Conservation (phyloP, 1,140 invertebrate species). For the Drosophila setifemur region DNA sequence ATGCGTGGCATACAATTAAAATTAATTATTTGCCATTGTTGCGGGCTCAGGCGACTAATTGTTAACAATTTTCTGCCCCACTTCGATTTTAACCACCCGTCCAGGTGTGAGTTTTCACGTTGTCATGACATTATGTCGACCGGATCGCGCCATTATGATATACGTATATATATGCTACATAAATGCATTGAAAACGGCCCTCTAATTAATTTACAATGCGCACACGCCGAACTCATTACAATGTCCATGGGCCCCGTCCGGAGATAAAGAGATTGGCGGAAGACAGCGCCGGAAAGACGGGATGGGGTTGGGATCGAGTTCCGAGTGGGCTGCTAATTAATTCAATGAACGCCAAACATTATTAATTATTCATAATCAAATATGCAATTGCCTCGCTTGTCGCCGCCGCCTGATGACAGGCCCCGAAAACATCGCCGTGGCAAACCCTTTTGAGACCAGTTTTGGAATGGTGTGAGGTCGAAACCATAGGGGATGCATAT, state of each 20-base stretch:
- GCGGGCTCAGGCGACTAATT: slow-evolving; percentile 63
- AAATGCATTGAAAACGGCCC: slow-evolving; percentile 50
- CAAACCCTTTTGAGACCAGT: not conserved
- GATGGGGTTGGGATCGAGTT: not conserved
- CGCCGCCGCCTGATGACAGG: slow-evolving; percentile 54
- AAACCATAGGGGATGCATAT: slow-evolving; percentile 39
- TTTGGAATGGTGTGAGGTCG: slow-evolving; percentile 4
- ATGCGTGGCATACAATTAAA: slow-evolving; percentile 50
- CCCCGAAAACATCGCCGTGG: not conserved
- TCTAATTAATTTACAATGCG: slow-evolving; percentile 78
- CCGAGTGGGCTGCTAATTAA: slow-evolving; percentile 61
- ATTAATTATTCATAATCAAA: slow-evolving; percentile 81
- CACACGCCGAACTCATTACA: slow-evolving; percentile 52
- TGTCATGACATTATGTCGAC: slow-evolving; percentile 23
- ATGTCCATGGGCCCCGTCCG: slow-evolving; percentile 1
- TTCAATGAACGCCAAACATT: slow-evolving; percentile 78
- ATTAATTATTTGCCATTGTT: slow-evolving; percentile 72
- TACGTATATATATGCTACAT: slow-evolving; percentile 16
- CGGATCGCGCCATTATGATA: slow-evolving; percentile 28
- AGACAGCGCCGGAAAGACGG: not conserved
- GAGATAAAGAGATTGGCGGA: slow-evolving; percentile 32
- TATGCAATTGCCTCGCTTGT: slow-evolving; percentile 71
- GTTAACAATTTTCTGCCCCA: slow-evolving; percentile 60
- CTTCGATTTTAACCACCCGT: not conserved
- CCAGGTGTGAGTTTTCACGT: slow-evolving; percentile 42